Conservation (phyloP, 1,140 invertebrate species). For the Papilio machaon region DNA sequence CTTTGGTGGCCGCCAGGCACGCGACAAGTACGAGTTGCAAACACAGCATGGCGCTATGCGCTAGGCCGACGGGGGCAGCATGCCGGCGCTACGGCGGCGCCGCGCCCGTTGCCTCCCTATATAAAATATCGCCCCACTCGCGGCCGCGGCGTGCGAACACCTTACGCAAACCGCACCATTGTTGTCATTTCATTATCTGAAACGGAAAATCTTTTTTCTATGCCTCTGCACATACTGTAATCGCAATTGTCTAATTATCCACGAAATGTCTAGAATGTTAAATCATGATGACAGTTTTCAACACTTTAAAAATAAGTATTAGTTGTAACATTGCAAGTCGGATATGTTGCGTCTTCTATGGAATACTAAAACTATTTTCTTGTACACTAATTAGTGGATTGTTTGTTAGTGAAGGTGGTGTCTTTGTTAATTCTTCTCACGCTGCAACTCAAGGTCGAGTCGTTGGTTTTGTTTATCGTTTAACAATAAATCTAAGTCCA, state of each 20-base stretch:
- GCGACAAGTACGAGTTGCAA: slow-evolving; percentile 63
- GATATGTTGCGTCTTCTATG: slow-evolving; percentile 10
- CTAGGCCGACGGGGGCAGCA: slow-evolving; percentile 65
- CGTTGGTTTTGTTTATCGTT: slow-evolving; percentile 5
- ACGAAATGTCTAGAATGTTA: slow-evolving; percentile 56
- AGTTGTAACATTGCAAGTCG: slow-evolving; percentile 29
- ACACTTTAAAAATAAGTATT: slow-evolving; percentile 27
- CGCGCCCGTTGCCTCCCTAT: slow-evolving; percentile 67
- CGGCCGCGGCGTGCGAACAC: slow-evolving; percentile 69
- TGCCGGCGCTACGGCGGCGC: slow-evolving; percentile 71
- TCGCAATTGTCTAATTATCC: slow-evolving; percentile 78
- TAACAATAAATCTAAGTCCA: neutral
- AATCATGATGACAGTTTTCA: slow-evolving; percentile 52
- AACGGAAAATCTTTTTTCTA: slow-evolving; percentile 81
- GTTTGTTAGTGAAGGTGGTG: slow-evolving; percentile 3
- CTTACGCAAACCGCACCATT: slow-evolving; percentile 77
- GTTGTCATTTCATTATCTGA: slow-evolving; percentile 81
- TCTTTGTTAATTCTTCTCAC: slow-evolving; percentile 28
- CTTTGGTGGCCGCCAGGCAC: slow-evolving; percentile 67
- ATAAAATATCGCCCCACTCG: slow-evolving; percentile 79
- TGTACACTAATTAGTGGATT: slow-evolving; percentile 24
- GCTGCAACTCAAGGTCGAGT: slow-evolving; percentile 7
- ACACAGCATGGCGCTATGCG: slow-evolving; percentile 73
- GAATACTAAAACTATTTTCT: slow-evolving; percentile 2
- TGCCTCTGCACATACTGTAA: slow-evolving; percentile 62